Percentiles rank a stretch among this genome's conserved stretches.
Evolutionary conservation across 2,113 vertebrate species (phyloP).

Genomic region (Nothobranchius kuhntae): DNA sequence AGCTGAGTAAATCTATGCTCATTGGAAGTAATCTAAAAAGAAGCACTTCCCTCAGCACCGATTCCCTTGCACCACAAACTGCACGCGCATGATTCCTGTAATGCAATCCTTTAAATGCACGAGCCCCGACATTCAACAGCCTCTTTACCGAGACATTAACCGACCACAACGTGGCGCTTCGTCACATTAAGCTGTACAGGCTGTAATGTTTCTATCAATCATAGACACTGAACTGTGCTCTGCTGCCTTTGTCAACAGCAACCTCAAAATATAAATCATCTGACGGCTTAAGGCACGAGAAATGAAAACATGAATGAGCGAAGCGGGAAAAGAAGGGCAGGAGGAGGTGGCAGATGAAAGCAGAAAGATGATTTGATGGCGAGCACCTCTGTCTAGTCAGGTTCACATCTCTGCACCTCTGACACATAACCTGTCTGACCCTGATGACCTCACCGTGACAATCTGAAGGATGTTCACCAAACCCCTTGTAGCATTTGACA

Average conservation of each 20-base stretch:
- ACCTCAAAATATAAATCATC: constrained; percentile 62
- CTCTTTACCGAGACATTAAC: constrained; percentile 20
- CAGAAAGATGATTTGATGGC: constrained; percentile 39
- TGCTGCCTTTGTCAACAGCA: constrained; percentile 53
- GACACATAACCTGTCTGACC: constrained; percentile 58
- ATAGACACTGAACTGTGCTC: constrained; percentile 50
- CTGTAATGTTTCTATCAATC: constrained; percentile 46
- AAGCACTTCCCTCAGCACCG: constrained; percentile 10
- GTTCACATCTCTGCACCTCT: constrained; percentile 54
- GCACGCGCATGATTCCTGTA: constrained; percentile 2
- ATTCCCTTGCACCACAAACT: constrained; percentile 28
- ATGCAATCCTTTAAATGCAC: constrained; percentile 9
- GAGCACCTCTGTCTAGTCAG: constrained; percentile 54
- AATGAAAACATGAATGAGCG: constrained; percentile 17
- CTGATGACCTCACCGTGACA: constrained; percentile 32
- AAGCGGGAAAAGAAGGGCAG: constrained; percentile 7
- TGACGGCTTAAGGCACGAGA: constrained; percentile 43
- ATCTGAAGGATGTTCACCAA: constrained; percentile 22
- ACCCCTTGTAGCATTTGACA: constrained; percentile 13
- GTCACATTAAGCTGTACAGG: constrained; percentile 27
- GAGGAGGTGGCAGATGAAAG: constrained; percentile 12
- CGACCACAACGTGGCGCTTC: constrained; percentile 18
- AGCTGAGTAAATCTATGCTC: not conserved
- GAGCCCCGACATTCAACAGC: constrained; percentile 26
- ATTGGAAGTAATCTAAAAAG: not conserved